A percentile compares a stretch with the other conserved stretches of the same genome.
phyloP scores from a whole-genome alignment of 2,888 invertebrate species.

The Tetranychus piercei region DNA sequence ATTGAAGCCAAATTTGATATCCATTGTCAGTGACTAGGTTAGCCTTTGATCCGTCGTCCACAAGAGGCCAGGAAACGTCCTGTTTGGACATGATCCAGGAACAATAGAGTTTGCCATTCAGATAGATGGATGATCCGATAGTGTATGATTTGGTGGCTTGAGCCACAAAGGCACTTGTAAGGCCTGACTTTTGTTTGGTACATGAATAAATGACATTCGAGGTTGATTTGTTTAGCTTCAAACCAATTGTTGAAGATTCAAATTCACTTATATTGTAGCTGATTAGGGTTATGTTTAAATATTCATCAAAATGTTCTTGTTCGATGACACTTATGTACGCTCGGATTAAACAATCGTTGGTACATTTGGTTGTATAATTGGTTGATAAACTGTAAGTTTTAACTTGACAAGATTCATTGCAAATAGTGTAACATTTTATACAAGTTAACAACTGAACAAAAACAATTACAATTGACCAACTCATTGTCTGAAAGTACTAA shows the following conservation, averaged over 20 bases:
- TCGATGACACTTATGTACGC: background rate
- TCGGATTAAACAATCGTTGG: background rate
- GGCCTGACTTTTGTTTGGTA: background rate
- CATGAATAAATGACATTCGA: background rate
- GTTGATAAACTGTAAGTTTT: background rate
- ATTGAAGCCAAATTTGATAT: background rate
- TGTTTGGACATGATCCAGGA: background rate
- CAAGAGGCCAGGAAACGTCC: background rate
- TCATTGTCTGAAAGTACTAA: too few species aligned
- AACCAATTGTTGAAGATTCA: background rate
- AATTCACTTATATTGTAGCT: background rate
- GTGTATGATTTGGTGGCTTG: background rate
- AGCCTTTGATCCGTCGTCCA: background rate
- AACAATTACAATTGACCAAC: background rate
- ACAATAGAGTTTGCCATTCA: background rate
- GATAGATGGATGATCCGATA: background rate
- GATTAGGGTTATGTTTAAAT: background rate
- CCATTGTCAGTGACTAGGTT: background rate
- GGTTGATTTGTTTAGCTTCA: background rate
- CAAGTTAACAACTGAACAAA: background rate
- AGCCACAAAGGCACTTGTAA: background rate
- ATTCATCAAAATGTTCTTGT: background rate
- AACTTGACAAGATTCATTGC: background rate
- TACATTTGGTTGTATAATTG: background rate
- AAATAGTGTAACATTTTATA: background rate